These are phyloP conservation scores for Cecropterus lyciades DNA, from an alignment of 1,140 invertebrate species.

Conservation along the genomic window DNA sequence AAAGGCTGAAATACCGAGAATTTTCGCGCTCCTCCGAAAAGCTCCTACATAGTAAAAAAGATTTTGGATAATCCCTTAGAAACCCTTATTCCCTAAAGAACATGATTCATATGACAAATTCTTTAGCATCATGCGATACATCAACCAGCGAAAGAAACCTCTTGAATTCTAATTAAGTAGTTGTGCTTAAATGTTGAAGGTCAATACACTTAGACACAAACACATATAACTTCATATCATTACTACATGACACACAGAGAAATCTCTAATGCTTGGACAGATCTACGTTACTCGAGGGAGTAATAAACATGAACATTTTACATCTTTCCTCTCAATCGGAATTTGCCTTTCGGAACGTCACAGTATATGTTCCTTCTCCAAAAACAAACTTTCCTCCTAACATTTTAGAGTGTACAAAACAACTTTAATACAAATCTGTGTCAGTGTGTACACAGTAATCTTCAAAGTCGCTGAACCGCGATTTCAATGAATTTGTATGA, in stretches of 20 bases:
- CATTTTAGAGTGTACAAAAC: no score
- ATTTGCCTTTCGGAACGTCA: background rate
- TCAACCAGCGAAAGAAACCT: constrained; percentile 16
- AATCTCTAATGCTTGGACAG: background rate
- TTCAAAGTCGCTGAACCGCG: no score
- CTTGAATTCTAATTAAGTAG: constrained; percentile 21
- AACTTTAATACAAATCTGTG: no score
- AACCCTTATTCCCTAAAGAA: background rate
- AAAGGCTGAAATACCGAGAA: no score
- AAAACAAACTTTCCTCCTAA: background rate
- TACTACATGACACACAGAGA: background rate
- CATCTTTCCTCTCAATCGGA: background rate
- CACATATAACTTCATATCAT: background rate
- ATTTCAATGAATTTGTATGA: no score
- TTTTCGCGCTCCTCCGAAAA: no score
- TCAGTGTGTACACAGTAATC: no score
- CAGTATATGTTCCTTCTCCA: background rate
- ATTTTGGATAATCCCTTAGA: no score
- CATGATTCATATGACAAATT: background rate
- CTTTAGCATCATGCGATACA: background rate
- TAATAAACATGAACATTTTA: background rate
- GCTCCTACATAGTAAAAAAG: no score
- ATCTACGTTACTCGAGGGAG: background rate
- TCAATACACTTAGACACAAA: constrained; percentile 21
- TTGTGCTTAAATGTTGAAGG: constrained; percentile 20